Base-by-base conservation (phyloP, 2,113 vertebrate genomes). In the Grus americana region DNA sequence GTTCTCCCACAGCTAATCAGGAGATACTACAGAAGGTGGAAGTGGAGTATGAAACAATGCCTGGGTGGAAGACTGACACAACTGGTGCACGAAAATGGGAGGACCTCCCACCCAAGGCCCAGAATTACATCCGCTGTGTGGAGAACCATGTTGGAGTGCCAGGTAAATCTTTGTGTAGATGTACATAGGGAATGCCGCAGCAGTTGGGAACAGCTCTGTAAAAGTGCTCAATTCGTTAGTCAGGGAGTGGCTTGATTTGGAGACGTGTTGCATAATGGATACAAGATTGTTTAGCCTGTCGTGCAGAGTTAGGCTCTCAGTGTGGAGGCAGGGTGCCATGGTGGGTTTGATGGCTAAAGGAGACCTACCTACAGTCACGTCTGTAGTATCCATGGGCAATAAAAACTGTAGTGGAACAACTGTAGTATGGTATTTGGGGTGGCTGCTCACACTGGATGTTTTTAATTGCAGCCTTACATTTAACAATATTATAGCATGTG, bases 31-130 rank as follows among this genome's bases (percentile, higher is more conserved):
- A 99, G 73, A 99, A 99, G 97, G 99, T 99, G 27, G 99, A 99
- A 95, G 99, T 99, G 42, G 99, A 99, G 49, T 99, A 99, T 21
- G 99, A 99, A 96, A 99, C 98, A 2, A 99, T 99, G 97, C 99
- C 99, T 9, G 99, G 99, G n/a, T 99, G 99, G 99, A 99, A 99
- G 87, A 97, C 97, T 1, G 99, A 99, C 97, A 99, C 99, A 30
- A 99, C 99, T 15, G 97, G 98, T 9, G 98, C 99, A 81, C 98
- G 99, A 66, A 99, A 98, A 95, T 99, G 99, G 99, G 99, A 98
- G 30, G 99, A 99, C 50, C 99, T 99, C 40, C 99, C 99, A 59
- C 96, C 98, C 15, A 99, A 99, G 95, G 99, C 99, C 72, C 99
- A 99, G 97, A 99, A 98, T 97, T 99, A 99, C 82, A 99, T 99